Base-by-base conservation (phyloP, 2,113 vertebrate genomes). In the Python bivittatus region DNA sequence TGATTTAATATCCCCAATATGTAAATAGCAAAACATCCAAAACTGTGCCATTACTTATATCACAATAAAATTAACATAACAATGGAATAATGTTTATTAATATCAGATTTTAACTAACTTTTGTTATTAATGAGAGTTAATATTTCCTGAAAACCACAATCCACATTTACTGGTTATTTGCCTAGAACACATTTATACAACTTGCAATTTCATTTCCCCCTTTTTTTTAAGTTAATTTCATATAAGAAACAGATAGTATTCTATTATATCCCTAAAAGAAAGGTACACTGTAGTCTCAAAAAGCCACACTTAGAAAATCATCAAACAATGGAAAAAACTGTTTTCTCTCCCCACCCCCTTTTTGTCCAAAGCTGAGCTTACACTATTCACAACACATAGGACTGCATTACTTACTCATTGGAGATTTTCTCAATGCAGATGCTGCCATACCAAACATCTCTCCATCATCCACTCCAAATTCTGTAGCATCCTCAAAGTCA, bases 401-500 rank as follows among this genome's bases (percentile, higher is more conserved):
- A 53, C 93, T 87, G 91, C 79, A 94, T 44, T 90, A 97, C 99
- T 97, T 98, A 99, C 99, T 99, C 99, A 99, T 99, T 94, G 99
- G 99, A 5, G 99, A 98, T 98, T 99, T 99, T 97, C 98, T 98
- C 97, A 98, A 97, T 94, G 97, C 98, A 95, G 98, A 98, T 17
- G 99, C 98, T 25, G 98, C 97, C 98, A 99, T 98, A 95, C 98
- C 98, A 95, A 99, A 99, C 97, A 99, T 99, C 97, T 99, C 99
- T 92, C 98, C 98, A 96, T 99, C 99, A 68, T 99, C 99, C 91
- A 99, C 99, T 84, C 99, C 99, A 96, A 99, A 99, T 97, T 99
- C 99, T 88, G 99, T 98, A 64, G 99, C 98, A 95, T 99, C 99
- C 97, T 99, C 99, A 96, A 99, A 99, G 96, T 99, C 99, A 95